Conservation (phyloP, 2,797 vertebrate species). For the Falco columbarius region DNA sequence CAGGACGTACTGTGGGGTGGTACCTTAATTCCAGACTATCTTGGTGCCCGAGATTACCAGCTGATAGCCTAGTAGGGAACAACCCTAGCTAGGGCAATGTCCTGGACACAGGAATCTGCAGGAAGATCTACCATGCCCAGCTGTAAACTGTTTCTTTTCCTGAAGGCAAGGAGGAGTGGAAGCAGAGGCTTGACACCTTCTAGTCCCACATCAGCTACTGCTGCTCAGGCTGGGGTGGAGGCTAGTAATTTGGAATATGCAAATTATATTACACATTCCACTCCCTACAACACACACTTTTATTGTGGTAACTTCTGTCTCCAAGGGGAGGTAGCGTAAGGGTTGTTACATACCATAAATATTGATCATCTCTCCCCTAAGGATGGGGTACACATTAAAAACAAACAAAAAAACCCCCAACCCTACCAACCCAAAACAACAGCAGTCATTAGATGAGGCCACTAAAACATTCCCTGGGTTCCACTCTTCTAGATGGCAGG, state of each 20-base stretch:
- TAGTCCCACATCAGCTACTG: neutral
- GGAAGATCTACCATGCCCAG: neutral
- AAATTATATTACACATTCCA: slow-evolving; percentile 10
- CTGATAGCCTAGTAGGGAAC: neutral
- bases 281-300: neutral
- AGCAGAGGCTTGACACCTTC: neutral
- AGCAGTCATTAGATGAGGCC: neutral
- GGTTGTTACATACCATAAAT: slow-evolving; percentile 12
- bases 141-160: neutral
- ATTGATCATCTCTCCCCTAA: neutral
- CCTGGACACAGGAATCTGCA: neutral
- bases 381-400: neutral
- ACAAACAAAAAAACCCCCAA: neutral
- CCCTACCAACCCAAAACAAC: neutral
- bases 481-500: neutral
- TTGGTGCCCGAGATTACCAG: neutral
- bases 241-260: neutral
- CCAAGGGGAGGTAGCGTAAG: neutral
- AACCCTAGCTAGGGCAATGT: neutral
- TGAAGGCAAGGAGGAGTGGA: neutral
- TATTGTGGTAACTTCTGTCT: neutral
- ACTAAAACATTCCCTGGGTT: neutral
- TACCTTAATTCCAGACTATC: neutral
- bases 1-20: neutral
- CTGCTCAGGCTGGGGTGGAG: neutral